Base-by-base conservation (phyloP, 1,140 invertebrate species). In the Bombus ignitus region DNA sequence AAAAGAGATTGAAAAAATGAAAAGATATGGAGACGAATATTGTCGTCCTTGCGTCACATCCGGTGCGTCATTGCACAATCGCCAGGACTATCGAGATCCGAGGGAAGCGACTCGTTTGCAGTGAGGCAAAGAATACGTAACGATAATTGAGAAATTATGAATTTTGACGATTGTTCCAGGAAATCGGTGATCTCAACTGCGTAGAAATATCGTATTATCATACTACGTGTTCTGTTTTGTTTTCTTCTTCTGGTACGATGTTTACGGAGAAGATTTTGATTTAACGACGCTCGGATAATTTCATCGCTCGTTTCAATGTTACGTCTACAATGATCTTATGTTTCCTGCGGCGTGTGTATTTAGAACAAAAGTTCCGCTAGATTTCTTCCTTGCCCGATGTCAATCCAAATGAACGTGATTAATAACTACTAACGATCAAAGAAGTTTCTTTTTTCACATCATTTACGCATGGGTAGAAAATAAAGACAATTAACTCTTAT, bases 21-120 rank as follows among this genome's bases (percentile, higher is more conserved):
- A 62, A 3, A 47, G 13, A 15, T 15, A 39, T 18, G 1, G 9
- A 75, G 37, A 35, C 39, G 44, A 65, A 71, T 15, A 18, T 44
- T 32, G 1, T 53, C 79, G 86, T 83, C 82, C 86, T 87, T 87
- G 86, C 81, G 22, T n/a, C 37, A 39, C 70, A 80, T 87, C 86
- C 86, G 86, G 82, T 62, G 75, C 75, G 22, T 73, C 74, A 66
- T 87, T 87, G 73, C 66, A 42, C 68, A 70, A 76, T 44, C 28
- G 35, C 10, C 12, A 18, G 22, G 39, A 65, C 39, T 35, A 68
- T 62, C 37, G 81, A 83, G 74, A 57, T 15, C 57, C 65, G 39
- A 44, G n/a, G n/a, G 74, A 44, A 73, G n/a, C 32, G 39, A 62
- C 73, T 73, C 42, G 77, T 74, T 85, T 42, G 42, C 22, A n/a